These are phyloP conservation scores for Helicoverpa zea DNA, from an alignment of 1,140 invertebrate genomes.

Conservation along the genomic window DNA sequence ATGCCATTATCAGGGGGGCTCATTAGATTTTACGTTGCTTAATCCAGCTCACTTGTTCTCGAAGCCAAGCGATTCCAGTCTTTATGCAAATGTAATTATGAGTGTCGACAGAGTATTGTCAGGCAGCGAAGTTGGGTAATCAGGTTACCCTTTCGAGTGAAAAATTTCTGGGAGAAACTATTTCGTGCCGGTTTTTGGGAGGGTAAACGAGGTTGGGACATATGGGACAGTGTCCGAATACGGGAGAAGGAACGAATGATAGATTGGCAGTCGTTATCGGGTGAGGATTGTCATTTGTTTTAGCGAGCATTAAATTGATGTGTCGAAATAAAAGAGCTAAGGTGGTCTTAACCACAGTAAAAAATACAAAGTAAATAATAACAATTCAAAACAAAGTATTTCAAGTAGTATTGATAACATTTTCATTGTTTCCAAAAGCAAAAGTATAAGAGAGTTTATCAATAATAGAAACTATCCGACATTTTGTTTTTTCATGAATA, in stretches of 20 bases:
- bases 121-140: conserved; percentile 64
- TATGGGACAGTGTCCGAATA: background rate
- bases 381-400: no score
- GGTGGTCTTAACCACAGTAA: no score
- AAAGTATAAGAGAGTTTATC: no score
- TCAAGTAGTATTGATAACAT: no score
- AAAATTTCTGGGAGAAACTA: conserved; percentile 63
- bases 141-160: conserved; percentile 65
- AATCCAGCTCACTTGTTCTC: conserved; percentile 66
- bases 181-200: conserved; percentile 29
- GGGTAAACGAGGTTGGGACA: background rate
- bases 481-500: background rate
- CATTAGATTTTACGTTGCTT: conserved; percentile 79
- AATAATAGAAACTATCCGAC: no score
- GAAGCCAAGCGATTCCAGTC: conserved; percentile 66
- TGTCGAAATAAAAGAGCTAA: no score
- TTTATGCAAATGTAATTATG: conserved; percentile 71
- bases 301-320: no score
- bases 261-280: background rate
- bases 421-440: no score
- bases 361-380: no score
- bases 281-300: no score
- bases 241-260: background rate
- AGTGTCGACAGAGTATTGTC: conserved; percentile 61
- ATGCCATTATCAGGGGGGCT: conserved; percentile 75